Evolutionary conservation across 2,113 vertebrate genomes (phyloP), one percentile per base, ranked within the genome.

Genomic region (Pithys albifrons): DNA sequence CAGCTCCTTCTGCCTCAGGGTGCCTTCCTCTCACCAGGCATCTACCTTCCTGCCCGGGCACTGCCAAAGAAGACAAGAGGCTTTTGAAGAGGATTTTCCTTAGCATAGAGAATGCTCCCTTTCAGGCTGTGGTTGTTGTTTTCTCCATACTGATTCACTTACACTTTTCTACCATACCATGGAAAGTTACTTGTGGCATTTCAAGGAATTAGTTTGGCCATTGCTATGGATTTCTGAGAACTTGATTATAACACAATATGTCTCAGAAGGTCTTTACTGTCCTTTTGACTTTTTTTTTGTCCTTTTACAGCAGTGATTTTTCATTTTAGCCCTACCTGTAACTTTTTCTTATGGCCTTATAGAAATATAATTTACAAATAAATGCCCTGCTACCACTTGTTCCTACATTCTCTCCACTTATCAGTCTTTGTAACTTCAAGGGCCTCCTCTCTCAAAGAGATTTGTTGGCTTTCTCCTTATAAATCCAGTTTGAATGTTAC

Each of bases 141-240:
- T 85, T 70, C 37, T 35, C 43, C 0, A 1, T 51, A 48, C 14
- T 3, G 4, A 64, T 28, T 24, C 1, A 3, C 52, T 86, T 66
- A 41, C 1, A 2, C 14, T 76, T 76, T 65, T 66, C n/a, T 23
- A 27, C 37, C 28, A 24, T 46, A 20, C 12, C 6, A 14, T 14
- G n/a, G 46, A 76, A 89, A 91, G 54, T 39, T 82, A 45, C 54
- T 73, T 54, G 25, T 67, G 85, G n/a, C 74, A 96, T 88, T 89
- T 96, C 43, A 67, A 85, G 33, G 33, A 78, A 83, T 54, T 66
- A 46, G 6, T 59, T 69, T 66, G 67, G 43, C 66, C 74, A 64
- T 51, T 59, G 33, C 16, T 93, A 79, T 85, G 55, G 88, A 88
- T 95, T 90, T 88, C 75, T 54, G 58, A 55, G 89, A 95, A 79